Conservation (phyloP, 1,140 invertebrate genomes). For the Drosophila paulistorum region DNA sequence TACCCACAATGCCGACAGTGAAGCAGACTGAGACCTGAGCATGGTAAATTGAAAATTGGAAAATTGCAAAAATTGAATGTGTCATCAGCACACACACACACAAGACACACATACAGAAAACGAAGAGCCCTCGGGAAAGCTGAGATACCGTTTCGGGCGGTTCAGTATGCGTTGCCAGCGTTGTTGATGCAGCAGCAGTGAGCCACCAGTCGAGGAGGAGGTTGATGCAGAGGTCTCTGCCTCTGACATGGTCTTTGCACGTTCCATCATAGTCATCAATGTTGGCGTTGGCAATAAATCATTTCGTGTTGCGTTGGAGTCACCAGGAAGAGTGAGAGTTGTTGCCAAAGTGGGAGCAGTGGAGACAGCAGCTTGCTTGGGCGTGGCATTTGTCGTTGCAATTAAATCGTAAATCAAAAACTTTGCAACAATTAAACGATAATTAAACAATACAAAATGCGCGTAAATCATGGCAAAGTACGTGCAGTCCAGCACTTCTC, state of each 20-base stretch:
- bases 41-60: conserved; percentile 10
- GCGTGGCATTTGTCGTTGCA: conserved; percentile 66
- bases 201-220: conserved; percentile 27
- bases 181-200: conserved; percentile 10
- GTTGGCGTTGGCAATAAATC: conserved; percentile 59
- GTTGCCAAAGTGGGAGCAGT: background rate
- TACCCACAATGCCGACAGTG: conserved; percentile 80
- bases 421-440: conserved; percentile 79
- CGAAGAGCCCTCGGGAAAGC: conserved; percentile 82
- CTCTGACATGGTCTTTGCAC: conserved; percentile 47
- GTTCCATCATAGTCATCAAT: conserved; percentile 71
- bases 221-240: conserved; percentile 22
- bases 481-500: background rate
- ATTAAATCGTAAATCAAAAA: conserved; percentile 82
- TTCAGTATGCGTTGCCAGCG: conserved; percentile 52
- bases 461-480: conserved; percentile 67
- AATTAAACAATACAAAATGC: conserved; percentile 71
- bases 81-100: conserved; percentile 1
- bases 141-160: conserved; percentile 78
- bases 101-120: conserved; percentile 67
- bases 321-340: conserved; percentile 40
- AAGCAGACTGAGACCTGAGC: conserved; percentile 77
- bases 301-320: conserved; percentile 7
- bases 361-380: conserved; percentile 8
- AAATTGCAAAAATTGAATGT: conserved; percentile 31